phyloP scores from a whole-genome alignment of 2,888 invertebrate species.

The Choristoneura rosaceana region DNA sequence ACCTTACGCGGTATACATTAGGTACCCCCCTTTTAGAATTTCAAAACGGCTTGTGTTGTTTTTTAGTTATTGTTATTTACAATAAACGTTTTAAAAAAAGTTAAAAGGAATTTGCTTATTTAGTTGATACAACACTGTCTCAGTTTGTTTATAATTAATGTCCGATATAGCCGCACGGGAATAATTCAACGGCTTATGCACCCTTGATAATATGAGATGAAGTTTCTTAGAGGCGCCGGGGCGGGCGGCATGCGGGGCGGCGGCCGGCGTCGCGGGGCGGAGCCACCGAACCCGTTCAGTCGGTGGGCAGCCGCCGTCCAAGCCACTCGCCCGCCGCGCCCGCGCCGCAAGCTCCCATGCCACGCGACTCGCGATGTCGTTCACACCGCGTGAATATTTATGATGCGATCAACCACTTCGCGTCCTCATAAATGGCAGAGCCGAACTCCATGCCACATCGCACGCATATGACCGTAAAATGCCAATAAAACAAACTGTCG shows the following conservation, averaged over 20 bases:
- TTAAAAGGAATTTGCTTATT: background rate
- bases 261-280: conserved; percentile 73
- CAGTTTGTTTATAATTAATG: conserved; percentile 77
- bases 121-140: conserved; percentile 56
- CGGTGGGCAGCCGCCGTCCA: conserved; percentile 81
- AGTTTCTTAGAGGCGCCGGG: conserved; percentile 79
- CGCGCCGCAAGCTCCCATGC: conserved; percentile 63
- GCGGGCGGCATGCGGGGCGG: conserved; percentile 72
- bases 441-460: conserved; percentile 70
- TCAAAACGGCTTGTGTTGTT: background rate
- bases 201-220: conserved; percentile 82
- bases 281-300: conserved; percentile 74
- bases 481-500: conserved; percentile 78
- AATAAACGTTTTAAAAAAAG: background rate
- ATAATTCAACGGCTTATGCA: conserved; percentile 81
- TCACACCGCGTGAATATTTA: conserved; percentile 78
- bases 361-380: conserved; percentile 80
- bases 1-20: background rate
- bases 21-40: background rate
- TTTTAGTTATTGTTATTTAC: background rate
- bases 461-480: conserved; percentile 77
- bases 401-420: conserved; percentile 76
- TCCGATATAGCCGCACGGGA: conserved; percentile 74
- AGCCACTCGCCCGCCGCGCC: conserved; percentile 61
- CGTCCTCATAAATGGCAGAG: conserved; percentile 79